phyloP scores from a whole-genome alignment of 2,888 invertebrate species.

The Achlya flavicornis region DNA sequence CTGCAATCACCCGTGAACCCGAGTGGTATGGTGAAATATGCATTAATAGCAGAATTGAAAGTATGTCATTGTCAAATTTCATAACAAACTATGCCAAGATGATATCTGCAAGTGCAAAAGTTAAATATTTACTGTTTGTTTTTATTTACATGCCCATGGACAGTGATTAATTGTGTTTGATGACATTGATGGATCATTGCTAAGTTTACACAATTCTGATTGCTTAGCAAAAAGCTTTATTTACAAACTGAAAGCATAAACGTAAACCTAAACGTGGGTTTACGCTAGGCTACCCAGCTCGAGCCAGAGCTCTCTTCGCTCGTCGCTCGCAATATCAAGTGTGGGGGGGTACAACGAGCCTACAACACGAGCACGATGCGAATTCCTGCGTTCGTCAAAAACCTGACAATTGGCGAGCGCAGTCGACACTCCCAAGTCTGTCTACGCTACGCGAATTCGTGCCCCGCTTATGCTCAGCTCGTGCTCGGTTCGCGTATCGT shows the following conservation, averaged over 20 bases:
- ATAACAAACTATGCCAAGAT: slow-evolving; percentile 61
- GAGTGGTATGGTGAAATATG: slow-evolving; percentile 42
- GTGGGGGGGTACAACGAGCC: too few species aligned
- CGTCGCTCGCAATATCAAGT: too few species aligned
- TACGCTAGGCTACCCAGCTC: too few species aligned
- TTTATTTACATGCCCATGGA: not conserved
- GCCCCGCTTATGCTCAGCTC: too few species aligned
- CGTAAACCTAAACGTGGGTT: too few species aligned
- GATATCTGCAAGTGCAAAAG: slow-evolving; percentile 33
- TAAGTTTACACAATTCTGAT: not conserved
- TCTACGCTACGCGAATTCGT: too few species aligned
- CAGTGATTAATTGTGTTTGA: slow-evolving; percentile 3
- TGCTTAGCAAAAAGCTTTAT: not conserved
- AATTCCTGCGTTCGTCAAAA: too few species aligned
- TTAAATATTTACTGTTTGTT: slow-evolving; percentile 9
- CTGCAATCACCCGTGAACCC: slow-evolving; percentile 10
- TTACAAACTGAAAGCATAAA: not conserved
- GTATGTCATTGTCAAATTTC: slow-evolving; percentile 73
- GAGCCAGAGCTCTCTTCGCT: too few species aligned
- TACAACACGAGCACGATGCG: too few species aligned
- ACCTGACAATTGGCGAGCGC: too few species aligned
- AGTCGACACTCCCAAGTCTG: too few species aligned
- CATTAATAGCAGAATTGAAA: slow-evolving; percentile 57
- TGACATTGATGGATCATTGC: not conserved
- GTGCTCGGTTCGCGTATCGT: too few species aligned